A percentile compares a stretch with the other conserved stretches of the same genome.
Conservation (phyloP, 2,113 vertebrate genomes). For the Aix galericulata region DNA sequence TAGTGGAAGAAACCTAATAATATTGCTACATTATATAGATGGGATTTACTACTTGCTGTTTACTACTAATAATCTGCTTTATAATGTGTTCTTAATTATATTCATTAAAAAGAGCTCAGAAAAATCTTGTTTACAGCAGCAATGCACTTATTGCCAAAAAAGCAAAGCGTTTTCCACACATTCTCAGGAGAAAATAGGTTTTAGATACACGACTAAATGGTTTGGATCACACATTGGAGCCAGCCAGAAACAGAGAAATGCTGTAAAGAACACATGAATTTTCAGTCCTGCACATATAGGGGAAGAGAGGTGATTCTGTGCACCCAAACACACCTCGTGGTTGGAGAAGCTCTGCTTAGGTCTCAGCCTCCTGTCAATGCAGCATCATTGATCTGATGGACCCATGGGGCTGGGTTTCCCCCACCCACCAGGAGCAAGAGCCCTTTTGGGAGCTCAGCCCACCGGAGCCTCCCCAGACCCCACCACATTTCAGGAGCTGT, state of each 20-base stretch:
- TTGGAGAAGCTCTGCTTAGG: not conserved
- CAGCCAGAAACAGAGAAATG: not conserved
- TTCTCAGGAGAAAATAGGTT: not conserved
- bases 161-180: not conserved
- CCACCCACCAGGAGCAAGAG: not conserved
- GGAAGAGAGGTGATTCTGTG: not conserved
- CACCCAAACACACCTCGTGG: rapidly evolving
- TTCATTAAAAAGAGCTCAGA: conserved; percentile 36
- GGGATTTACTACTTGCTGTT: not conserved
- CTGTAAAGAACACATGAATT: not conserved
- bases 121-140: conserved; percentile 26
- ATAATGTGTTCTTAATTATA: conserved; percentile 35
- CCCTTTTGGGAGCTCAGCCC: not conserved
- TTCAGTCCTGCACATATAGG: not conserved
- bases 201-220: not conserved
- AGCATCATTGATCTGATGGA: rapidly evolving
- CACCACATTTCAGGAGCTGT: not conserved
- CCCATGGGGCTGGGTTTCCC: not conserved
- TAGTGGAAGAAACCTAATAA: not conserved
- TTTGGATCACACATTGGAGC: not conserved
- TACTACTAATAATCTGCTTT: conserved; percentile 28
- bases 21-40: not conserved
- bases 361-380: not conserved
- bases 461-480: rapidly evolving
- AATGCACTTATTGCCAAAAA: not conserved